Conservation (phyloP, 2,113 vertebrate genomes). For the Rhinolophus sinicus region DNA sequence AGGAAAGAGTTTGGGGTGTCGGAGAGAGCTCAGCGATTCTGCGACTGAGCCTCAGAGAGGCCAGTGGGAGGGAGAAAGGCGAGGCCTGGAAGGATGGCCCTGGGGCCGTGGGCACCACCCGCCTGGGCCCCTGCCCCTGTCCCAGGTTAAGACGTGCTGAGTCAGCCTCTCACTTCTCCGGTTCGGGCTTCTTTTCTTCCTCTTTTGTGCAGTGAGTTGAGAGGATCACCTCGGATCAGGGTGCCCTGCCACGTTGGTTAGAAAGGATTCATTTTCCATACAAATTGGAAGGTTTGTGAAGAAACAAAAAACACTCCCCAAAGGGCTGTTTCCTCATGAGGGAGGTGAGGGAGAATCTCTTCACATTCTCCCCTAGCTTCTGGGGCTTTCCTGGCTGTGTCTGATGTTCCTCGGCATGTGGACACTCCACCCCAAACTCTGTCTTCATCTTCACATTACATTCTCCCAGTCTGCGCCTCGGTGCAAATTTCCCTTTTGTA, state of each 20-base stretch:
- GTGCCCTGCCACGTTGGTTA: accelerated
- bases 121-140: accelerated
- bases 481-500: not conserved
- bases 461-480: not conserved
- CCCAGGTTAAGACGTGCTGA: not conserved
- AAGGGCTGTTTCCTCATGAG: too few relatives aligned
- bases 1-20: not conserved
- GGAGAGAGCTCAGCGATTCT: accelerated
- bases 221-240: accelerated
- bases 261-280: not conserved
- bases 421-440: not conserved
- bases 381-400: not conserved
- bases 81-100: too few relatives aligned
- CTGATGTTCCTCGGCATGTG: not conserved
- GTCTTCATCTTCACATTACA: too few relatives aligned
- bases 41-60: not conserved
- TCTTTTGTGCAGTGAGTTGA: not conserved
- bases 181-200: not conserved
- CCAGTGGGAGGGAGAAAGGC: not conserved
- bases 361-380: not conserved
- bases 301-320: not conserved
- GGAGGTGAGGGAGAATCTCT: not conserved
- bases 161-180: not conserved
- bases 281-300: not conserved
- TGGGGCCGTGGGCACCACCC: not conserved